Evolutionary conservation across 2,797 vertebrate species (phyloP).

Genomic region (Molossus alvarezi): DNA sequence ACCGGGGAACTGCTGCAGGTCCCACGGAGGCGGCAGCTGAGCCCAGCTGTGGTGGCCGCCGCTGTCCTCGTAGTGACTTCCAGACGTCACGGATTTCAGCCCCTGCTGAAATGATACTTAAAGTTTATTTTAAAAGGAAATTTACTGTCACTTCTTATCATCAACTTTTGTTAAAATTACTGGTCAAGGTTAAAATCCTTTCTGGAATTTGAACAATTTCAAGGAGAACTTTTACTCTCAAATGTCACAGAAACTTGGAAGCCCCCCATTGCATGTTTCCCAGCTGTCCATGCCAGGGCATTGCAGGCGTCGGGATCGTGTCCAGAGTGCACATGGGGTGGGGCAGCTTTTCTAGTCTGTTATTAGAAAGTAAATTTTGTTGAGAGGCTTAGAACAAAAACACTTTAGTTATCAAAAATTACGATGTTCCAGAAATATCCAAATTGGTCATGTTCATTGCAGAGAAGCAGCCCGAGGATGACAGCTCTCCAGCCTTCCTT

Average conservation of each 20-base stretch:
- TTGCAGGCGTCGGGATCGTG: too few relatives aligned
- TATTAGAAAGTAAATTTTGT: neutral
- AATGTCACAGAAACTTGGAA: conserved; percentile 17
- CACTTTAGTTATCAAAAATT: neutral
- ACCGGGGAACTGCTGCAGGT: neutral
- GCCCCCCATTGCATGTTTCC: neutral
- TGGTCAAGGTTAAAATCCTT: conserved; percentile 10
- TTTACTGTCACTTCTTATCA: neutral
- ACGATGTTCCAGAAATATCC: conserved; percentile 68
- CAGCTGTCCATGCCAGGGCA: too few relatives aligned
- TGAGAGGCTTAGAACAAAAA: conserved; percentile 2
- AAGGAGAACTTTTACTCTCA: neutral
- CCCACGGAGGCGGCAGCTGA: neutral
- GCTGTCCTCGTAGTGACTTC: neutral
- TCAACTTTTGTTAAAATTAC: conserved; percentile 1
- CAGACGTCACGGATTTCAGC: neutral
- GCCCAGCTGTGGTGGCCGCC: accelerated
- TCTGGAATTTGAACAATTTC: conserved; percentile 41
- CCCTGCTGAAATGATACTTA: neutral
- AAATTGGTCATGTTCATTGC: conserved; percentile 77
- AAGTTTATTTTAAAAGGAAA: conserved; percentile 37
- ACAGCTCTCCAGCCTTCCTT: conserved; percentile 88
- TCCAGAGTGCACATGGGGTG: neutral
- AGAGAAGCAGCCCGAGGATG: conserved; percentile 90
- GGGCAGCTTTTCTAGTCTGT: neutral